Evolutionary conservation across 35 echinoderm and acorn worm genomes (phyloP).

Genomic region (Ophiothrix spiculata): DNA sequence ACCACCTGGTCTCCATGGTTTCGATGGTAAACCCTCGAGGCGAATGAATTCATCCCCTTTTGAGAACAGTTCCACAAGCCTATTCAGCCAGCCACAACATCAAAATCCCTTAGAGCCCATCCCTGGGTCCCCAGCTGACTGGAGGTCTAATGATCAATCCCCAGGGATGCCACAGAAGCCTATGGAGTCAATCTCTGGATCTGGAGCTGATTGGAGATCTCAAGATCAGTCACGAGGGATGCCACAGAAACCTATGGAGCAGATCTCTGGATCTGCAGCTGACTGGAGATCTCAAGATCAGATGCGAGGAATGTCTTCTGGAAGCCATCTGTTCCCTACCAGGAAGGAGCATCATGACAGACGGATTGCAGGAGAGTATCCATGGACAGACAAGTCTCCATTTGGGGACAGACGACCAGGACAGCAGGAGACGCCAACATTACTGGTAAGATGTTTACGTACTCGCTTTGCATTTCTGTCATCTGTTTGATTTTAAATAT

Average conservation of each 20-base stretch:
- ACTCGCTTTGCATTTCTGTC: too few species aligned
- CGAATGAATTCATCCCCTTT: background rate
- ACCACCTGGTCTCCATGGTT: background rate
- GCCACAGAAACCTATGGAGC: background rate
- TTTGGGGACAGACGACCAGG: background rate
- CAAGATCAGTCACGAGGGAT: background rate
- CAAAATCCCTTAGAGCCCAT: background rate
- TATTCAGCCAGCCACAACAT: background rate
- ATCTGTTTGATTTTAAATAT: too few species aligned
- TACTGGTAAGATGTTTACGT: too few species aligned
- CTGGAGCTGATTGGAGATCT: background rate
- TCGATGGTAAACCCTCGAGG: background rate
- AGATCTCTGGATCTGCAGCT: background rate
- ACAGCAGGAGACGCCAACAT: background rate
- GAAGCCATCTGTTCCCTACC: slow-evolving; percentile 17
- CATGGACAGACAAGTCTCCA: slow-evolving; percentile 26
- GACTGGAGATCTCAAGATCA: background rate
- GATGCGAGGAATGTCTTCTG: background rate
- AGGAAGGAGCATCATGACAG: slow-evolving; percentile 7
- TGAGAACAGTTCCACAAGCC: background rate
- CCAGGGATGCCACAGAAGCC: background rate
- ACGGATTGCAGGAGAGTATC: background rate
- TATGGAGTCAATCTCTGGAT: too few species aligned
- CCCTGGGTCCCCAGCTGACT: background rate
- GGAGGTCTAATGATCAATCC: background rate